Base-by-base conservation (phyloP, 2,888 invertebrate species). In the Diachrysia chrysitis region DNA sequence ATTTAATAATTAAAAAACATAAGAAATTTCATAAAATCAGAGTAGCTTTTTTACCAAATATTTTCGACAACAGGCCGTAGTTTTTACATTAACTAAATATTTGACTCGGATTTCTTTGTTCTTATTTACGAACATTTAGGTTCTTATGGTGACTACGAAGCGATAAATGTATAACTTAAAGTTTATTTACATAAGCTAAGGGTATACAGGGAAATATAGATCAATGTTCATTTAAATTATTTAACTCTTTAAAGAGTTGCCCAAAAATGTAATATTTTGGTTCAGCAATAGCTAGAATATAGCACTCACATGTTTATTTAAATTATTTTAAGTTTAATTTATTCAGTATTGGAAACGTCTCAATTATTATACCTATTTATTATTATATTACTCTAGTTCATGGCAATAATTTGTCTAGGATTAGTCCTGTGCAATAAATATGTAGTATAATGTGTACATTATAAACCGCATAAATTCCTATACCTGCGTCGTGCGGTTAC, bases 361-460 rank as follows among this genome's bases (percentile, higher is more conserved):
- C 76, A 72, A 76, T 76, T 72, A 75, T 55, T 71, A 71, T 66
- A 23, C 29, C 23, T 69, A 60, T 59, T 56, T 65, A 57, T 9
- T 53, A 57, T 25, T 25, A 25, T 25, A 25, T 25, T 61, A 67
- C 0, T 14, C 64, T 76, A 66, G 60, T 71, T 63, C 65, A 60
- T 48, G 61, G 58, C 76, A 77, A 42, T 61, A 57, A 58, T 69
- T 57, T 69, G 63, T 48, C 58, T 66, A 66, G 71, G 58, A 73
- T 67, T 74, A 80, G 63, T 73, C 64, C 70, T 53, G 78, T 81
- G 77, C 81, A 81, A 81, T 81, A 81, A 79, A 66, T 62, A 63
- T 71, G 74, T 71, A 68, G 66, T 70, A 60, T 32, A 66, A 65
- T 63, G 37, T 69, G 61, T 63, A 66, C 71, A 53, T 48, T 71